Evolutionary conservation across 1,140 invertebrate species (phyloP).

Genomic region (Nasonia giraulti): DNA sequence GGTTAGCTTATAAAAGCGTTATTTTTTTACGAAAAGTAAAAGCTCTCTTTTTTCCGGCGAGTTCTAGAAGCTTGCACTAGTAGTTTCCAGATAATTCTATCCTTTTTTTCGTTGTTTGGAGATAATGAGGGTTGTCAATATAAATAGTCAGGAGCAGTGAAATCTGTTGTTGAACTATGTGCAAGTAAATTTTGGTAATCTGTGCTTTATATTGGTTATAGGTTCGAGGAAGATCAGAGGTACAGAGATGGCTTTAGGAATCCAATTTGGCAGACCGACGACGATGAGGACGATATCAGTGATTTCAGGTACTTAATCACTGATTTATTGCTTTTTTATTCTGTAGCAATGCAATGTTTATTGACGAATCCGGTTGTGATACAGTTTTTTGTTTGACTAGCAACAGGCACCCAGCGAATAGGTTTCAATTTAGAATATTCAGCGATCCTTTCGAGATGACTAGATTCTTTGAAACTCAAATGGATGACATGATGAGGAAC

Average conservation of each 20-base stretch:
- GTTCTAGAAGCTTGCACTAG: background rate
- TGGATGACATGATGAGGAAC: conserved; percentile 63
- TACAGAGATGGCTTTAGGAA: conserved; percentile 60
- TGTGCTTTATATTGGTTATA: conserved; percentile 46
- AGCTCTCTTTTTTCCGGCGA: background rate
- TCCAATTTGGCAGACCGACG: conserved; percentile 67
- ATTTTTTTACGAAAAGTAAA: background rate
- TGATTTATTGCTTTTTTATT: background rate
- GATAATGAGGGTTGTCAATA: too few relatives aligned
- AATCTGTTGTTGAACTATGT: background rate
- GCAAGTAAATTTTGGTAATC: background rate
- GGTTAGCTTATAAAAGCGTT: conserved; percentile 33
- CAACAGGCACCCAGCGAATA: conserved; percentile 48
- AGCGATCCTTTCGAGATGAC: conserved; percentile 66
- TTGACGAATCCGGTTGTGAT: conserved; percentile 1
- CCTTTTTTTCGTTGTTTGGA: background rate
- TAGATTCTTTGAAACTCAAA: conserved; percentile 64
- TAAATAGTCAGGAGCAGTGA: too few relatives aligned
- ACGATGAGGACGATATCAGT: conserved; percentile 61
- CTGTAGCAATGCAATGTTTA: background rate
- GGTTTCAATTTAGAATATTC: conserved; percentile 61
- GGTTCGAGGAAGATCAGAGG: conserved; percentile 53
- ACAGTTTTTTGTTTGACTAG: background rate
- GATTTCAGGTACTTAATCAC: conserved; percentile 59
- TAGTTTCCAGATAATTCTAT: background rate